Evolutionary conservation across 2,797 vertebrate genomes (phyloP).

Genomic region (Pelochelys cantorii): DNA sequence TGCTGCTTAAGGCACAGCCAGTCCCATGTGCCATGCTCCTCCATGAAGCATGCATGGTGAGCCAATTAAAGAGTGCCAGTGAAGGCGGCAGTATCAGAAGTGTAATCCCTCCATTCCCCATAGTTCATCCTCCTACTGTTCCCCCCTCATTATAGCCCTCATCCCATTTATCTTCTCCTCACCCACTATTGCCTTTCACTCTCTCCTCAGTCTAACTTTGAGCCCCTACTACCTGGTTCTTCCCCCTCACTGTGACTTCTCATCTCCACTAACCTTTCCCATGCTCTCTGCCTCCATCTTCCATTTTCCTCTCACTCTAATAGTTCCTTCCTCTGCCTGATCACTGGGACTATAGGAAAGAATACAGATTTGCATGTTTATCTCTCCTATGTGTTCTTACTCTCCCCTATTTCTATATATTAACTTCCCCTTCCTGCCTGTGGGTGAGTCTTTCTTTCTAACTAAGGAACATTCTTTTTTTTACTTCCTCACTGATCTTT

Average conservation of each 20-base stretch:
- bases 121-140: neutral
- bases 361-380: constrained; percentile 36
- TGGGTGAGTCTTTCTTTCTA: constrained; percentile 56
- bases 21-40: neutral
- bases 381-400: neutral
- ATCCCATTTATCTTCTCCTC: neutral
- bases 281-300: neutral
- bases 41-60: neutral
- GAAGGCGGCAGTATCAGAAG: neutral
- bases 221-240: neutral
- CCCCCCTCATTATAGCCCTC: neutral
- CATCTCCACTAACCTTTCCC: neutral
- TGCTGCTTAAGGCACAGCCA: neutral
- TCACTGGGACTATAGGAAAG: constrained; percentile 40
- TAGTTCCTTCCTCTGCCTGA: constrained; percentile 25
- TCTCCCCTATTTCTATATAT: constrained; percentile 7
- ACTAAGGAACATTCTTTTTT: constrained; percentile 12
- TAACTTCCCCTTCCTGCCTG: neutral
- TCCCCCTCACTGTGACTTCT: neutral
- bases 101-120: neutral
- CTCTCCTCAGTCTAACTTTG: neutral
- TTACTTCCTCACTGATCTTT: constrained; percentile 53
- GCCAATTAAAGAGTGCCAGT: neutral
- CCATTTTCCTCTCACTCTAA: neutral
- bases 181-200: neutral